Evolutionary conservation across 2,888 invertebrate species (phyloP).

Genomic region (Ectobius pallidus): DNA sequence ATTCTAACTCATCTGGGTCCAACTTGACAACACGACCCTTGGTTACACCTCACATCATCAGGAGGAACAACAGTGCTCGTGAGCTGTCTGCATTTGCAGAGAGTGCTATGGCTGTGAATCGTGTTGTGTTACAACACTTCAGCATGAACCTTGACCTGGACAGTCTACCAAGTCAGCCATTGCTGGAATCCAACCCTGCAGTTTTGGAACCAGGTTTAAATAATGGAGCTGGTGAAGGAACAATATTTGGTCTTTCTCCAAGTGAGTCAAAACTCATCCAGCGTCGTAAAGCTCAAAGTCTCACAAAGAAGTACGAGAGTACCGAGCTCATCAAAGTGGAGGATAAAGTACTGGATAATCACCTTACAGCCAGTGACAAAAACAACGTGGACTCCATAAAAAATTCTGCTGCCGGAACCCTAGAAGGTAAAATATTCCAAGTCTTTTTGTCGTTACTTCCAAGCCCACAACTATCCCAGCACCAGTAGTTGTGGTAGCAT

Average conservation of each 20-base stretch:
- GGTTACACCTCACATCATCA: slow-evolving; percentile 84
- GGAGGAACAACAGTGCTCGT: slow-evolving; percentile 94
- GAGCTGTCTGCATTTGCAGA: slow-evolving; percentile 95
- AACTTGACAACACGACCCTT: slow-evolving; percentile 59
- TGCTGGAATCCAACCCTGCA: slow-evolving; percentile 45
- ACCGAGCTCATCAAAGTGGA: neutral
- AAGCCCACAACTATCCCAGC: slow-evolving; percentile 22
- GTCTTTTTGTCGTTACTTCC: slow-evolving; percentile 18
- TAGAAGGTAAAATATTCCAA: slow-evolving; percentile 5
- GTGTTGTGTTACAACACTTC: slow-evolving; percentile 93
- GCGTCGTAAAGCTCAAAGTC: slow-evolving; percentile 61
- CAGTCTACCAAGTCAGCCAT: slow-evolving; percentile 47
- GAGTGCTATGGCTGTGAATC: slow-evolving; percentile 94
- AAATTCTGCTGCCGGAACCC: neutral
- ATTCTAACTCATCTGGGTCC: slow-evolving; percentile 47
- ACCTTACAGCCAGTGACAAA: neutral
- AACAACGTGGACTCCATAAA: neutral
- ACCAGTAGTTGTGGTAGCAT: slow-evolving; percentile 37
- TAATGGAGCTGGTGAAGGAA: slow-evolving; percentile 50
- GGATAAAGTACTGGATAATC: neutral
- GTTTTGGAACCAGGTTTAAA: slow-evolving; percentile 53
- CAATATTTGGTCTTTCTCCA: slow-evolving; percentile 75
- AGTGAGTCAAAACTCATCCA: slow-evolving; percentile 85
- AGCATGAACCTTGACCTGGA: slow-evolving; percentile 83
- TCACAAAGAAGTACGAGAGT: slow-evolving; percentile 16